Percentiles rank a stretch among this genome's conserved stretches.
Conservation (phyloP, 1,140 invertebrate genomes). For the Vollenhovia emeryi region DNA sequence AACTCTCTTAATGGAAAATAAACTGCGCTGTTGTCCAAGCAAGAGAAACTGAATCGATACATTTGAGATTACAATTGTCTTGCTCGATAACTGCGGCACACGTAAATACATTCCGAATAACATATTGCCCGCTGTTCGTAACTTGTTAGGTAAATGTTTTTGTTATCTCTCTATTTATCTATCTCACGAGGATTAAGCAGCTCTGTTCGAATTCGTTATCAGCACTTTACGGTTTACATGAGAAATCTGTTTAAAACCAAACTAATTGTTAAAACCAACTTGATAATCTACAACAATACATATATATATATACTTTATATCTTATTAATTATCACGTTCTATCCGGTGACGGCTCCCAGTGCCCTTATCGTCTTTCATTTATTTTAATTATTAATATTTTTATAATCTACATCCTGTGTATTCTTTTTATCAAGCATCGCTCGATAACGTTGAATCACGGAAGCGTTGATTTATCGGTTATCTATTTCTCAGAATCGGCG, state of each 20-base stretch:
- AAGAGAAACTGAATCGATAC: neutral
- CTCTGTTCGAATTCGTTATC: neutral
- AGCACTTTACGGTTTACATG: neutral
- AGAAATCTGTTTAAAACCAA: neutral
- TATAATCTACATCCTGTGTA: neutral
- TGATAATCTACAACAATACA: too few relatives aligned
- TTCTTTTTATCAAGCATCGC: neutral
- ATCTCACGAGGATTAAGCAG: slow-evolving; percentile 20
- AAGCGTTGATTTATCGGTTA: neutral
- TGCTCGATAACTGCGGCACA: neutral
- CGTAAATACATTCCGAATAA: slow-evolving; percentile 11
- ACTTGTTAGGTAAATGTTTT: neutral
- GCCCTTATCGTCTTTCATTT: too few relatives aligned
- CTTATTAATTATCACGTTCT: too few relatives aligned
- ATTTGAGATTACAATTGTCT: slow-evolving; percentile 22
- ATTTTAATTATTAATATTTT: too few relatives aligned
- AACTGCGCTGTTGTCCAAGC: neutral
- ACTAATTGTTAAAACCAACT: neutral
- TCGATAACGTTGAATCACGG: neutral
- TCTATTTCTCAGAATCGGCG: neutral
- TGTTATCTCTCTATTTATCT: slow-evolving; percentile 9
- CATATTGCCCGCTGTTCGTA: neutral
- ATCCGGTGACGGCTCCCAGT: too few relatives aligned
- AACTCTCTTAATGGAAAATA: slow-evolving; percentile 36
- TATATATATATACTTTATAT: too few relatives aligned